Percentiles rank a stretch among this genome's conserved stretches.
Evolutionary conservation across 2,888 invertebrate species (phyloP).

Genomic region (Dorcus parallelipipedus): DNA sequence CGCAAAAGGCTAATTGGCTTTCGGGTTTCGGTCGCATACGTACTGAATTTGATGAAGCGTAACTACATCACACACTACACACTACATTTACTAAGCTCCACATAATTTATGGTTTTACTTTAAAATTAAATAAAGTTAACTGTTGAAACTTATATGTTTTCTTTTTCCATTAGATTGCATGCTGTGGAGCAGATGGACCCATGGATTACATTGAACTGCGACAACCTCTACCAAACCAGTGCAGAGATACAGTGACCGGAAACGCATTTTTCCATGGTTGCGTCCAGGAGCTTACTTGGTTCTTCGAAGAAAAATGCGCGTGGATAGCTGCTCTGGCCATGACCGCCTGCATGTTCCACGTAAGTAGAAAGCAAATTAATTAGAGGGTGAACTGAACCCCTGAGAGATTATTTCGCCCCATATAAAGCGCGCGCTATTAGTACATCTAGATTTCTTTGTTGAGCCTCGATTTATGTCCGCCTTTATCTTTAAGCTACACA

Average conservation of each 20-base stretch:
- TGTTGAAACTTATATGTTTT: no score
- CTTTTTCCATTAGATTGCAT: slow-evolving; percentile 65
- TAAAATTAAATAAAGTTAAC: no score
- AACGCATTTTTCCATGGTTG: slow-evolving; percentile 88
- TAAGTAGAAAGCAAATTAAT: slow-evolving; percentile 49
- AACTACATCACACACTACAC: no score
- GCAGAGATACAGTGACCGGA: slow-evolving; percentile 83
- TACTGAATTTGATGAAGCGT: no score
- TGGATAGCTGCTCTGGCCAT: slow-evolving; percentile 82
- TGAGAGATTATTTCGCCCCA: neutral
- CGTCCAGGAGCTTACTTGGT: slow-evolving; percentile 85
- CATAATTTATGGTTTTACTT: no score
- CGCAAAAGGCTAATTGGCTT: no score
- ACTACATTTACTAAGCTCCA: no score
- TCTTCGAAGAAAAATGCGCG: slow-evolving; percentile 75
- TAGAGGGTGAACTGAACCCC: slow-evolving; percentile 8
- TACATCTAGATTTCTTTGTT: slow-evolving; percentile 34
- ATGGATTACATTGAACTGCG: slow-evolving; percentile 74
- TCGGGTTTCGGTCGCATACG: no score
- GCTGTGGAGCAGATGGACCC: slow-evolving; percentile 85
- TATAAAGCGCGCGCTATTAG: slow-evolving; percentile 21
- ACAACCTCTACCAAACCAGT: slow-evolving; percentile 79
- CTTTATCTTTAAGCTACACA: slow-evolving; percentile 40
- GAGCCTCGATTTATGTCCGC: slow-evolving; percentile 38
- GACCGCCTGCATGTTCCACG: slow-evolving; percentile 72